Base-by-base conservation (phyloP, 2,888 invertebrate species). In the Rhyacophila evoluta region DNA sequence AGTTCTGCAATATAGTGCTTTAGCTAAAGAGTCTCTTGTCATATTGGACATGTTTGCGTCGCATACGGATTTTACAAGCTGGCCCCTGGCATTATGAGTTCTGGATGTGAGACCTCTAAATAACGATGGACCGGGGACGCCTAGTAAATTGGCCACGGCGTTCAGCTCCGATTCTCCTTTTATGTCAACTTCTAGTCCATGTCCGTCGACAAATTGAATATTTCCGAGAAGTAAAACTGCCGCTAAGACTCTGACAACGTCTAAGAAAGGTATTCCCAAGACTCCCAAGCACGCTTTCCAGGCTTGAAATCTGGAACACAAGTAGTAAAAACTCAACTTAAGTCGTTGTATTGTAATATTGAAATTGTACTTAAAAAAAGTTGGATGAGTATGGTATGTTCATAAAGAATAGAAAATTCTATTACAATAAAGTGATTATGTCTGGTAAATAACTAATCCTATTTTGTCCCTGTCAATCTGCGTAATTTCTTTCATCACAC, bases 211-310 rank as follows among this genome's bases (percentile, higher is more conserved):
- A 87, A 97, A 98, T 85, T 94, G 94, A 83, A 98, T 95, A 88
- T 98, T 98, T 79, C 98, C 98, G 80, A 98, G 91, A 80, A 98
- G 91, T 83, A 98, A 88, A 75, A 98, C 96, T 2, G 97, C 97
- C 11, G 97, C 95, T 83, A 98, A 88, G 19, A 98, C 97, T 83
- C 98, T 91, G 76, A 98, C 95, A 70, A 98, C 97, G 87, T 98
- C 98, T 86, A 97, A 88, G 87, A 97, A 97, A 0, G 98, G 98
- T 84, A 98, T 98, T 38, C 98, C 98, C 75, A 98, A 91, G 73
- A 96, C 95, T 76, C 95, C 96, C 79, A 97, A 90, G 85, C 96
- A 95, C 28, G 95, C 94, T 89, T 97, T 97, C 98, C 98, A 98
- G 0, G 96, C 94, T 87, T 95, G 95, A 87, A 97, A 98, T 80